A percentile compares a stretch with the other conserved stretches of the same genome.
Conservation (phyloP, 2,888 invertebrate genomes). For the Ichneumoninae sp. region DNA sequence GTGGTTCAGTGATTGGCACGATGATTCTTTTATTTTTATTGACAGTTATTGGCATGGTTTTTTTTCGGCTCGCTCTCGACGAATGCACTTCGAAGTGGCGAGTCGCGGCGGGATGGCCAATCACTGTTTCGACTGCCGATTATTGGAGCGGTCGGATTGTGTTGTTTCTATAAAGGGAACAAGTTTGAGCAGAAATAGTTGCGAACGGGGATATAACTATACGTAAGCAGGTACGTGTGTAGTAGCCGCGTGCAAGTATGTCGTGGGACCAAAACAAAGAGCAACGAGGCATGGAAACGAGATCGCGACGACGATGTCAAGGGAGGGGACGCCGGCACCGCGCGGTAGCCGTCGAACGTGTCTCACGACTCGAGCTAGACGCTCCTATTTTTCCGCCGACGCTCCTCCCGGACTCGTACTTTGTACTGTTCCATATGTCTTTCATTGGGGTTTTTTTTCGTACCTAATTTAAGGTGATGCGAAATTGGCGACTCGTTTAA, state of each 20-base stretch:
- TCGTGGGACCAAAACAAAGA: constrained; percentile 73
- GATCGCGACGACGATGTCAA: constrained; percentile 45
- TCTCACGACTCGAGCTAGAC: constrained; percentile 74
- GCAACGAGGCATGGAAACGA: constrained; percentile 70
- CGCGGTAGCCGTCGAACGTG: constrained; percentile 73
- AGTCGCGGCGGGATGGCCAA: neutral
- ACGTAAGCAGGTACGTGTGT: constrained; percentile 16
- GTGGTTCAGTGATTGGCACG: constrained; percentile 5
- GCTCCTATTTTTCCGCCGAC: constrained; percentile 61
- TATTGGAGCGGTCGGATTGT: neutral
- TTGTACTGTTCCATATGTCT: constrained; percentile 30
- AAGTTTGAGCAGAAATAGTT: constrained; percentile 39
- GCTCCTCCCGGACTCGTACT: constrained; percentile 46
- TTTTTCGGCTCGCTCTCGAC: neutral
- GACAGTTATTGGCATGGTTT: constrained; percentile 3
- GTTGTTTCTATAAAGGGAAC: constrained; percentile 27
- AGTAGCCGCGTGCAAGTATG: constrained; percentile 66
- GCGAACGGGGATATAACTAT: constrained; percentile 14
- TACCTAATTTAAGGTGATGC: constrained; percentile 26
- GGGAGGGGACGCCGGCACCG: constrained; percentile 43
- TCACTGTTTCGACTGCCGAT: neutral
- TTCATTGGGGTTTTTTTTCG: constrained; percentile 41
- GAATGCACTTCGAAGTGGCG: neutral
- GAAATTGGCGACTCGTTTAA: neutral
- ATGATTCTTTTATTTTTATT: neutral